Evolutionary conservation across 2,797 vertebrate species (phyloP), one percentile per base, ranked within the genome.

Genomic region (Chrysocyon brachyurus): DNA sequence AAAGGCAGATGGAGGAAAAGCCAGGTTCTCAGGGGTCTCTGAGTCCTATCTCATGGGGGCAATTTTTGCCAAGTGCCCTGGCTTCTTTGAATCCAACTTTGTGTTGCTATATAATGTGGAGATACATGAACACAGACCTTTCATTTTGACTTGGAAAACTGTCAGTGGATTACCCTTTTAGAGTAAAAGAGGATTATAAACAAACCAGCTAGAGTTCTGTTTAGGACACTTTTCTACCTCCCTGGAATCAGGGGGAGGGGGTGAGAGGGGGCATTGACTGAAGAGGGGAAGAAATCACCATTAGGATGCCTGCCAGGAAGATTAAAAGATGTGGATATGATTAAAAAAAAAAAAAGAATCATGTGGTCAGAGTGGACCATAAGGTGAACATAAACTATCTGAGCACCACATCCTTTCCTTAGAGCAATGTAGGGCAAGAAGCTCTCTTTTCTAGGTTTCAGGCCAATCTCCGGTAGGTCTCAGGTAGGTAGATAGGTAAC

Each of bases 151-250:
- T 87, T 79, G 9, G 89, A 92, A 79, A 93, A 54, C 54, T 92
- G 59, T 77, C 75, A 77, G 49, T 75, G 92, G 90, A 90, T 95
- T 94, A 75, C 22, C 68, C 79, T 57, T 96, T 96, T 90, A 96
- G 63, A 96, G 77, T 81, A 89, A 85, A 97, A 97, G 59, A 97
- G 59, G 83, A 92, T 95, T 94, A 96, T 56, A 81, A 54, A 79
- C 92, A 91, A 90, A 87, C 26, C 56, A 88, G 77, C 79, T 94
- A 77, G 91, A 88, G 83, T 89, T 96, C 82, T 63, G 16, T 70
- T 64, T 46, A 87, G 93, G 85, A 87, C 75, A 54, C 75, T 31
- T 94, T 97, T 40, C 40, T 11, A 92, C 26, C 28, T 66, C 83
- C 73, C 46, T 90, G 49, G n/a, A 87, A 57, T 89, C 64, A 33